Evolutionary conservation across 2,888 invertebrate species (phyloP), one percentile per base, ranked within the genome.

Genomic region (Slavum lentiscoides): DNA sequence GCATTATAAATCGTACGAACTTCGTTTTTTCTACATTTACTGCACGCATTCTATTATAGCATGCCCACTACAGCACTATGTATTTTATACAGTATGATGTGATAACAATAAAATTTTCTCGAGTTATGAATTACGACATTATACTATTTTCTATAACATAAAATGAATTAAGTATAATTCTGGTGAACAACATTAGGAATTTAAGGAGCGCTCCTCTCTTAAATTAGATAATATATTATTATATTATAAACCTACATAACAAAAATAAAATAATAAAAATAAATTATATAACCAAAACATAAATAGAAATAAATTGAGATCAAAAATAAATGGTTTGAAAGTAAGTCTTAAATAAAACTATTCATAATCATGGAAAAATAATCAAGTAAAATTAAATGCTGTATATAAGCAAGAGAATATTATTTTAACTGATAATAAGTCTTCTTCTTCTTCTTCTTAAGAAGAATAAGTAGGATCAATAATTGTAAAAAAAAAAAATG

Each of bases 271-370:
- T 19, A 55, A 55, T 0, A 55, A 19, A 64, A 64, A 39, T 17
- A n/a, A n/a, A 13, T 23, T 9, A 64, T 37, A 64, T 15, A 74
- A 2, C 4, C 21, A 58, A 58, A 49, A 53, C 23, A 2, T 55
- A 69, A 69, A 49, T 55, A 74, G 37, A 30, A 66, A 55, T 55
- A 75, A 67, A 67, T 58, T 75, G 74, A 75, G 66, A 75, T 75
- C 74, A 58, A 67, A 75, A 64, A n/a, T n/a, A n/a, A n/a, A n/a
- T 64, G 11, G n/a, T 55, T 7, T 66, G 0, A 74, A 70, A 74
- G n/a, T 37, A 64, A 64, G 55, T 62, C 0, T n/a, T 37, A 58
- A 30, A 59, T 58, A 59, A 69, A 30, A 13, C 64, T 1, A 64
- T 9, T 13, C 49, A 49, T 53, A 37, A 21, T 9, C 2, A 64